A percentile compares a stretch with the other conserved stretches of the same genome.
These are phyloP conservation scores for Penaeus monodon DNA, from an alignment of 2,888 invertebrate species.

Conservation along the genomic window DNA sequence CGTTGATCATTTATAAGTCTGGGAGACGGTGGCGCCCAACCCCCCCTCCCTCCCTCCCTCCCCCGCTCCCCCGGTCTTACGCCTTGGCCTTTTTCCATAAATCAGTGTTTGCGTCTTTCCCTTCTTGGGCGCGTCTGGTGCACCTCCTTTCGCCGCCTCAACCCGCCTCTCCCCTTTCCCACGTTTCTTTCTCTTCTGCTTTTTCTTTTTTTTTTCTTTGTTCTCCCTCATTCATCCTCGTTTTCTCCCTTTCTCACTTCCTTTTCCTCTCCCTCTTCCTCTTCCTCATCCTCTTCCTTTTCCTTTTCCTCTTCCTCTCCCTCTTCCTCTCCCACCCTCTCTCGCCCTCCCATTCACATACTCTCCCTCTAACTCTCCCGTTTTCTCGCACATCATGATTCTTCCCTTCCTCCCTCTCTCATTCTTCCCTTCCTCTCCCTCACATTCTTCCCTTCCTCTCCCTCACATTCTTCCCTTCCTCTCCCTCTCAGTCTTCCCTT, in stretches of 20 bases:
- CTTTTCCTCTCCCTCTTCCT: background rate
- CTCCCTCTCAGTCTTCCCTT: background rate
- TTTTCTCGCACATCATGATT: background rate
- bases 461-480: background rate
- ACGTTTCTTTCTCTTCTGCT: background rate
- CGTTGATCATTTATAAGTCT: too few species aligned
- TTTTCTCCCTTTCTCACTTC: background rate
- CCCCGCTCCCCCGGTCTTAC: background rate
- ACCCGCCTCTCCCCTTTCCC: too few species aligned
- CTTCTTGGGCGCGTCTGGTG: too few species aligned
- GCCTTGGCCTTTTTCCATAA: slow-evolving; percentile 3
- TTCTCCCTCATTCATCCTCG: too few species aligned
- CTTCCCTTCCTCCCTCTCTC: background rate
- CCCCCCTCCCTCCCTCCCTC: background rate
- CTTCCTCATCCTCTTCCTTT: background rate
- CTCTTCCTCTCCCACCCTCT: background rate
- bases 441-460: background rate
- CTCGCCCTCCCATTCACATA: background rate
- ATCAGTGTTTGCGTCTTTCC: too few species aligned
- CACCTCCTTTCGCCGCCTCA: too few species aligned
- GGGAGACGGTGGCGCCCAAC: too few species aligned
- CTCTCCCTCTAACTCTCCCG: background rate
- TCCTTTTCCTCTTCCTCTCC: background rate
- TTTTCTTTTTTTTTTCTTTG: background rate
- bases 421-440: background rate